Conservation (phyloP, 2,797 vertebrate genomes). For the Poeciliopsis turneri region DNA sequence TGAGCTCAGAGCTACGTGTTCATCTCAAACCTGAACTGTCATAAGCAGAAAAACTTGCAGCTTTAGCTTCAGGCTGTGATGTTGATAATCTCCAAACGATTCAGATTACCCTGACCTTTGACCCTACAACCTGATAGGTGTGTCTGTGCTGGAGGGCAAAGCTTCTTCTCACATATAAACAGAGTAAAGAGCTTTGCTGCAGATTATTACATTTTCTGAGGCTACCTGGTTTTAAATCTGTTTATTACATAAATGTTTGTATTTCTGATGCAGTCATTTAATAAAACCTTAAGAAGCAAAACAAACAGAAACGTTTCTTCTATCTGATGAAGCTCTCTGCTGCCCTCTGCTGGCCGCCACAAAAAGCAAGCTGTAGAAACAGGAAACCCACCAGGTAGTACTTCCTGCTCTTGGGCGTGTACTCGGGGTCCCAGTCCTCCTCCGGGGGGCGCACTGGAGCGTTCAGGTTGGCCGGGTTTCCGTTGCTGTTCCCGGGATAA, state of each 20-base stretch:
- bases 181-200: neutral
- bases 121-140: neutral
- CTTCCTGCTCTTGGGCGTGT: constrained; percentile 98
- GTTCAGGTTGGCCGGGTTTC: constrained; percentile 85
- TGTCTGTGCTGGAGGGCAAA: neutral
- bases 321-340: neutral
- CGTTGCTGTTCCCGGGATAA: constrained; percentile 90
- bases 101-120: neutral
- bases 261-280: neutral
- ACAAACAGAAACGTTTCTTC: no score
- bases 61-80: no score
- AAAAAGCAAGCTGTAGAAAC: no score
- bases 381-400: constrained; percentile 92
- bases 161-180: neutral
- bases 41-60: no score
- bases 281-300: neutral
- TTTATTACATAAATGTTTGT: no score
- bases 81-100: no score
- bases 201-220: neutral
- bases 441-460: constrained; percentile 87
- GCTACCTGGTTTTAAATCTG: neutral
- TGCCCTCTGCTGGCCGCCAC: neutral
- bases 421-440: constrained; percentile 98
- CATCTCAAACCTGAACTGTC: no score
- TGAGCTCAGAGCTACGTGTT: no score